These are phyloP conservation scores for Ctenochaetus hawaiiensis DNA, from an alignment of 2,797 vertebrate genomes.

Conservation along the genomic window DNA sequence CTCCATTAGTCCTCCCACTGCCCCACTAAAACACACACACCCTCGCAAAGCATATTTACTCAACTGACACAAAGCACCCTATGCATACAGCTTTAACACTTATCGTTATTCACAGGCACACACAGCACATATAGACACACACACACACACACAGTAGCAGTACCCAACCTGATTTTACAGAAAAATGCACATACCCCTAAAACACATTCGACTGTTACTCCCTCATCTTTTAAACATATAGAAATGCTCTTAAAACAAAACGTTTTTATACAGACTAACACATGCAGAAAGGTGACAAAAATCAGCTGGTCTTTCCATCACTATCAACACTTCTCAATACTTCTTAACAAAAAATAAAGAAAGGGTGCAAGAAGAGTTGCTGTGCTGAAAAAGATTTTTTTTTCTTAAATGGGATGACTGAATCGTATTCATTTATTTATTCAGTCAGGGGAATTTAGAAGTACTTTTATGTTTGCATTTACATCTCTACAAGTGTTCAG, in stretches of 20 bases:
- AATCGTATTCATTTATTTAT: too few species aligned
- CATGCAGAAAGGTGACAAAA: conserved; percentile 17
- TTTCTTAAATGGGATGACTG: not conserved
- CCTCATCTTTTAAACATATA: conserved; percentile 32
- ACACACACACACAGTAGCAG: not conserved
- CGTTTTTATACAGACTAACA: conserved; percentile 22
- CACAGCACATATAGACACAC: not conserved
- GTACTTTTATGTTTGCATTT: not conserved
- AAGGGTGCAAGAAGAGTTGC: conserved; percentile 5
- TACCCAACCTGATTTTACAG: conserved; percentile 20
- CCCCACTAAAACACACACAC: conserved; percentile 82
- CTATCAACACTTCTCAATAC: conserved; percentile 81
- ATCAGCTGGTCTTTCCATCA: conserved; percentile 81
- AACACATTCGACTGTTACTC: conserved; percentile 40
- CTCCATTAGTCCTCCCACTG: conserved; percentile 88
- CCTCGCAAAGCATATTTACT: conserved; percentile 64
- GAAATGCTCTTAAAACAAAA: conserved; percentile 10
- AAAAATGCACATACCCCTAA: conserved; percentile 38
- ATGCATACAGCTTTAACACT: conserved; percentile 34
- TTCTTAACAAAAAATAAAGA: not conserved
- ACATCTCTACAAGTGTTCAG: not conserved
- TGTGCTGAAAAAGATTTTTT: not conserved
- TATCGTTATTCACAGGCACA: conserved; percentile 35
- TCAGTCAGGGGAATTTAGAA: not conserved
- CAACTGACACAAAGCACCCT: conserved; percentile 54